These are phyloP conservation scores for Antennarius striatus DNA, from an alignment of 2,113 vertebrate genomes.

Conservation along the genomic window DNA sequence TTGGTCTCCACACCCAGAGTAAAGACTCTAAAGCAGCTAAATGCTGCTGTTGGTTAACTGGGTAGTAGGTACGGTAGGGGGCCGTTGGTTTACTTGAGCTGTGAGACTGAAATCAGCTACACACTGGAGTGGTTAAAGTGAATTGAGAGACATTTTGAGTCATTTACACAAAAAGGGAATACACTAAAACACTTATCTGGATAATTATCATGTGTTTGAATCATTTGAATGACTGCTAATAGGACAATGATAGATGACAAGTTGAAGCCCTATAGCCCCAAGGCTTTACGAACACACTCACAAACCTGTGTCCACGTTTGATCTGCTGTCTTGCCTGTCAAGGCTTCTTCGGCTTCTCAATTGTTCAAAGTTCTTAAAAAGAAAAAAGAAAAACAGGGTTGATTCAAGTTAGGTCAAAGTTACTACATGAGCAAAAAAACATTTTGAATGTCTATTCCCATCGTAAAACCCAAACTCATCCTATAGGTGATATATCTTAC, in stretches of 20 bases:
- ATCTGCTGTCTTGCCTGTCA: constrained; percentile 65
- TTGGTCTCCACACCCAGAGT: no score
- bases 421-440: background rate
- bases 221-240: no score
- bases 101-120: no score
- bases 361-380: constrained; percentile 56
- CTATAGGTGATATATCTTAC: constrained; percentile 28
- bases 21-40: no score
- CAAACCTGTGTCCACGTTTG: constrained; percentile 61
- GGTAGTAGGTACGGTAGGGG: no score
- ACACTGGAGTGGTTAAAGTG: no score
- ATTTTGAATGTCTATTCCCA: background rate
- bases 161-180: no score
- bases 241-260: background rate
- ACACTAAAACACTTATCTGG: no score
- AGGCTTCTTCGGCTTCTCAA: constrained; percentile 41
- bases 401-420: background rate
- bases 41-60: no score
- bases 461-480: background rate
- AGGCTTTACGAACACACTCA: background rate
- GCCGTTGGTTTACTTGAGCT: no score
- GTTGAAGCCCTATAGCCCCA: background rate
- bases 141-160: no score
- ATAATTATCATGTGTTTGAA: no score
- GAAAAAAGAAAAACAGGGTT: background rate